Evolutionary conservation across 2,888 invertebrate genomes (phyloP), one percentile per base, ranked within the genome.

Genomic region (Brenthis hecate): DNA sequence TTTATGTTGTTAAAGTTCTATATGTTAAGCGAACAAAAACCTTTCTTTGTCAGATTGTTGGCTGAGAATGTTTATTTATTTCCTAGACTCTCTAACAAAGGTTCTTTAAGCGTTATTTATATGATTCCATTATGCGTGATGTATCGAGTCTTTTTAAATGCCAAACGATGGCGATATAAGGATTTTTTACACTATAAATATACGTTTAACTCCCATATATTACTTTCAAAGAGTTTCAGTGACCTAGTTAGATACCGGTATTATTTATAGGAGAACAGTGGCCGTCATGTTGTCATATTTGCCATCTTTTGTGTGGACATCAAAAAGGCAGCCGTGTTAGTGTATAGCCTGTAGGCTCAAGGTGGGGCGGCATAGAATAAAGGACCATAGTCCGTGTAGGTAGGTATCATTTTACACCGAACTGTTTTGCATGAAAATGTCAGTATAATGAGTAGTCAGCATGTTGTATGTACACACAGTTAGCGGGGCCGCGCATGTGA

Each of bases 271-370:
- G 51, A 61, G 61, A 62, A 56, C 43, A 51, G 50, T 56, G 61
- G 50, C 60, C 61, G 60, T 66, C 50, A 56, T 51, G 66, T 56
- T 62, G 66, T 66, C 66, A 67, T 61, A 67, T 62, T 67, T 56
- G 66, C 61, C 55, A 56, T 67, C 66, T 67, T 67, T 67, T 67
- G 51, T 67, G 55, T 56, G 53, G 60, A 67, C 56, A 67, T 67
- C 66, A 67, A 67, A 67, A 67, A 61, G 62, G 61, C 66, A 56
- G 61, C 66, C 66, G 61, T 48, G 66, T 67, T 13, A 16, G 50
- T 56, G 62, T 56, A 19, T 56, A 50, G 56, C 62, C 66, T 23
- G 55, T 32, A 61, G 61, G 66, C 36, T 28, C n/a, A 28, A 36
- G 19, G 60, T 14, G 48, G 8, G n/a, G n/a, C 3, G 4, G 48